Conservation (phyloP, 2,113 vertebrate species). For the Salminus brasiliensis region DNA sequence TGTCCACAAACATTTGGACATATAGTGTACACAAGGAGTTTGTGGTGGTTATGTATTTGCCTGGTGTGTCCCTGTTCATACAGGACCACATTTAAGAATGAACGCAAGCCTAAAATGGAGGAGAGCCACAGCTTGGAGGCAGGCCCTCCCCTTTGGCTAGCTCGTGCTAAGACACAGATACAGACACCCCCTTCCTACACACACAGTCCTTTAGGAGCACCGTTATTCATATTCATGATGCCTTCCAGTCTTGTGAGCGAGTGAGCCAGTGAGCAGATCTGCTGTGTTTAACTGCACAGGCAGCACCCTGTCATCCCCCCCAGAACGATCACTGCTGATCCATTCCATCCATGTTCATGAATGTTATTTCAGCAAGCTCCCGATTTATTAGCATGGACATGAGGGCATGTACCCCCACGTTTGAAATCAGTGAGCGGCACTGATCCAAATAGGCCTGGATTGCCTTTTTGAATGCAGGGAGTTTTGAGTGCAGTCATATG, state of each 20-base stretch:
- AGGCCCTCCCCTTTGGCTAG: background rate
- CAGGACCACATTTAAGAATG: slow-evolving; percentile 40
- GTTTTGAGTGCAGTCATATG: background rate
- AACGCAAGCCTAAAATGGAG: background rate
- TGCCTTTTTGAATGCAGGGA: background rate
- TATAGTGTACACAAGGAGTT: background rate
- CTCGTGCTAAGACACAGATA: background rate
- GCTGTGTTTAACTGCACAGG: background rate
- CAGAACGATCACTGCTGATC: background rate
- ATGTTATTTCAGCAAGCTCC: background rate
- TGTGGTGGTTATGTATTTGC: background rate
- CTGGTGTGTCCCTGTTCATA: slow-evolving; percentile 22
- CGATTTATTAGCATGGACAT: background rate
- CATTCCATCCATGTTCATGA: background rate
- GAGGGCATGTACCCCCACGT: background rate
- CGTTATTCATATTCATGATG: slow-evolving; percentile 37
- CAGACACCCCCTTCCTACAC: background rate
- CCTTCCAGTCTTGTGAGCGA: slow-evolving; percentile 13
- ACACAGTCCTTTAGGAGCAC: background rate
- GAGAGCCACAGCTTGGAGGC: background rate
- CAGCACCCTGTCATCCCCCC: background rate
- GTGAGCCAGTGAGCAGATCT: background rate
- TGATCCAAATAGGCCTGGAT: slow-evolving; percentile 6
- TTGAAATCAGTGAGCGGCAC: background rate
- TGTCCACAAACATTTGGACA: no score